A percentile compares a stretch with the other conserved stretches of the same genome.
Conservation (phyloP, 2,888 invertebrate species). For the Aspidiotus destructor region DNA sequence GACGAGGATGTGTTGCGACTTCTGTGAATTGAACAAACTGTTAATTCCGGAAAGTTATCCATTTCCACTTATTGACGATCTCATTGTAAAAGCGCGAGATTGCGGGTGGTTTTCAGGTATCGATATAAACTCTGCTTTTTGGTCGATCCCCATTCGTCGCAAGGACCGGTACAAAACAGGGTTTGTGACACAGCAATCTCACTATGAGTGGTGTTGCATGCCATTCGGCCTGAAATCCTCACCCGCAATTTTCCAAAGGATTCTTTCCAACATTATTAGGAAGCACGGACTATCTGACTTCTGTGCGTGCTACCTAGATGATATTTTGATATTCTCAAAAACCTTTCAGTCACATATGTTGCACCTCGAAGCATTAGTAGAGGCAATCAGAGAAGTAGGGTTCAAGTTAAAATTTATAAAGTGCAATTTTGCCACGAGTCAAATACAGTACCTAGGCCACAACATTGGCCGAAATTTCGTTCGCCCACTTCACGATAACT, state of each 20-base stretch:
- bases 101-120: slow-evolving; percentile 40
- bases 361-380: slow-evolving; percentile 35
- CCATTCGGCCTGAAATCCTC: slow-evolving; percentile 27
- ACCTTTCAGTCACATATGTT: slow-evolving; percentile 36
- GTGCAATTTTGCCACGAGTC: slow-evolving; percentile 18
- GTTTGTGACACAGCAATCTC: slow-evolving; percentile 19
- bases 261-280: background rate
- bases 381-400: slow-evolving; percentile 35
- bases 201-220: slow-evolving; percentile 6
- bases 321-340: slow-evolving; percentile 33
- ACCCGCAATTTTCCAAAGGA: slow-evolving; percentile 1
- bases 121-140: slow-evolving; percentile 42
- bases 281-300: background rate
- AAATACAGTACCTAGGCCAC: slow-evolving; percentile 25
- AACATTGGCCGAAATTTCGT: slow-evolving; percentile 25
- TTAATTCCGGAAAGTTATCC: slow-evolving; percentile 20
- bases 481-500: slow-evolving; percentile 25
- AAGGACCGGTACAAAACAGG: slow-evolving; percentile 23
- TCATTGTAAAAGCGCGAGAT: slow-evolving; percentile 39
- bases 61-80: slow-evolving; percentile 21
- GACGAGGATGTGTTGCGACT: slow-evolving; percentile 17
- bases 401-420: slow-evolving; percentile 27
- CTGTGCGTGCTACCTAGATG: background rate
- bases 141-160: slow-evolving; percentile 37
- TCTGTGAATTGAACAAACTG: slow-evolving; percentile 23